phyloP scores from a whole-genome alignment of 1,140 invertebrate species.

The Uloborus diversus region DNA sequence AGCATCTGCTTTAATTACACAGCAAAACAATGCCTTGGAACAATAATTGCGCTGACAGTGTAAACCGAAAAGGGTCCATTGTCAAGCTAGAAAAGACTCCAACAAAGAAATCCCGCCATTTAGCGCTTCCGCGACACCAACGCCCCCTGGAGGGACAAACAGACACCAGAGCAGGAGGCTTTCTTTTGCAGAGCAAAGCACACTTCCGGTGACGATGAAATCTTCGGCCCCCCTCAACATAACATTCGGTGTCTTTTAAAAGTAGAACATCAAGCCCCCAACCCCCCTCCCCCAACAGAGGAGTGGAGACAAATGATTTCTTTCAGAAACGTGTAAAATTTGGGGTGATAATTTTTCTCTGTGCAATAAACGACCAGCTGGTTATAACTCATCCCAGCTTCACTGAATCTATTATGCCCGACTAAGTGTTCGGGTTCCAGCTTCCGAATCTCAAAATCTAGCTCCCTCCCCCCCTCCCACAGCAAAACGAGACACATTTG shows the following conservation, averaged over 20 bases:
- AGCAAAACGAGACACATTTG: not conserved
- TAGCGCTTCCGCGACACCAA: conserved; percentile 20
- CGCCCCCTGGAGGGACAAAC: conserved; percentile 50
- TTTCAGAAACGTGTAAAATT: conserved; percentile 52
- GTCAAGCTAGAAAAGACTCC: conserved; percentile 45
- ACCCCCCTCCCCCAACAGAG: not conserved
- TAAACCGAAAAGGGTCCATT: conserved; percentile 49
- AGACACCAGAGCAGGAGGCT: conserved; percentile 17
- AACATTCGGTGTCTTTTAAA: not conserved
- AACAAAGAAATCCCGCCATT: conserved; percentile 43
- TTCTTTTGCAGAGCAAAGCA: conserved; percentile 11
- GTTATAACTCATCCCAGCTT: conserved; percentile 44
- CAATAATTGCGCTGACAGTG: conserved; percentile 56
- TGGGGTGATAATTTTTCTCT: conserved; percentile 49
- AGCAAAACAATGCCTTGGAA: conserved; percentile 52
- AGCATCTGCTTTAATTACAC: conserved; percentile 54
- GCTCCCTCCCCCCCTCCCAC: not conserved
- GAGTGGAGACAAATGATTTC: conserved; percentile 48
- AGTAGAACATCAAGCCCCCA: not conserved
- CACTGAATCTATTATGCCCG: conserved; percentile 23
- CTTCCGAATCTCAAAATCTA: no score
- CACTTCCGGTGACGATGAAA: conserved; percentile 32
- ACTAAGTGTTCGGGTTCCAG: not conserved
- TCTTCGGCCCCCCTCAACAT: not conserved
- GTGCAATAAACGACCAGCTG: not conserved